A percentile compares a stretch with the other conserved stretches of the same genome.
phyloP scores from a whole-genome alignment of 2,113 vertebrate species.

The Ivindomyrus marchei region DNA sequence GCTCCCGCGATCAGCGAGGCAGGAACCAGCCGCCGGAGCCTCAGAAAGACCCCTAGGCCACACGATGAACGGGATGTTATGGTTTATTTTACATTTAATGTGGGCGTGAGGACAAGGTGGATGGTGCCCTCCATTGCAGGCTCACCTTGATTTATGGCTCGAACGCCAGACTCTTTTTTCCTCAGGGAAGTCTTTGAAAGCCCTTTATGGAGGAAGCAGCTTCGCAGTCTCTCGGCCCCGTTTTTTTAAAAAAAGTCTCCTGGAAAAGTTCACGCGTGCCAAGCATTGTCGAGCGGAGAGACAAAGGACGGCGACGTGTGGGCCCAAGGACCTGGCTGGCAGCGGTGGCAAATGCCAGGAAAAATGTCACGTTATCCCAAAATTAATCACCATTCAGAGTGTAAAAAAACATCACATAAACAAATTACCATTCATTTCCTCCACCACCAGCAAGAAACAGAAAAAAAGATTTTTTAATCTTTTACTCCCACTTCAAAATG shows the following conservation, averaged over 20 bases:
- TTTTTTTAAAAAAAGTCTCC: conserved; percentile 2
- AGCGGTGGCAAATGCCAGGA: conserved; percentile 8
- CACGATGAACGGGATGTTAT: conserved; percentile 62
- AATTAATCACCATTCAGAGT: not conserved
- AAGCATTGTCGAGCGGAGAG: not conserved
- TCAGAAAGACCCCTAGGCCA: conserved; percentile 48
- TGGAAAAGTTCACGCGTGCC: conserved; percentile 4
- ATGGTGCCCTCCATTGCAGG: conserved; percentile 53
- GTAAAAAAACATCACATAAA: not conserved
- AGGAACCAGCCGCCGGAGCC: conserved; percentile 52
- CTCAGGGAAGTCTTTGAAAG: conserved; percentile 38
- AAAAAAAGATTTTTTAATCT: not conserved
- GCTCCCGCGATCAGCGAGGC: not conserved
- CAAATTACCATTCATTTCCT: not conserved
- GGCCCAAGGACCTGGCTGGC: not conserved
- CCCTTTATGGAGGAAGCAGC: conserved; percentile 40
- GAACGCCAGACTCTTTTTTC: conserved; percentile 36
- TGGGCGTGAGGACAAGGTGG: conserved; percentile 59
- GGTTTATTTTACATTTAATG: conserved; percentile 59
- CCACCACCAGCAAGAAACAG: not conserved
- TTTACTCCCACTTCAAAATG: not conserved
- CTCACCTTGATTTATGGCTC: conserved; percentile 56
- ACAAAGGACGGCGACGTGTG: not conserved
- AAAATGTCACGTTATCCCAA: not conserved
- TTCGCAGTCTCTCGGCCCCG: conserved; percentile 22